Base-by-base conservation (phyloP, 2,113 vertebrate species). In the Fulica atra region DNA sequence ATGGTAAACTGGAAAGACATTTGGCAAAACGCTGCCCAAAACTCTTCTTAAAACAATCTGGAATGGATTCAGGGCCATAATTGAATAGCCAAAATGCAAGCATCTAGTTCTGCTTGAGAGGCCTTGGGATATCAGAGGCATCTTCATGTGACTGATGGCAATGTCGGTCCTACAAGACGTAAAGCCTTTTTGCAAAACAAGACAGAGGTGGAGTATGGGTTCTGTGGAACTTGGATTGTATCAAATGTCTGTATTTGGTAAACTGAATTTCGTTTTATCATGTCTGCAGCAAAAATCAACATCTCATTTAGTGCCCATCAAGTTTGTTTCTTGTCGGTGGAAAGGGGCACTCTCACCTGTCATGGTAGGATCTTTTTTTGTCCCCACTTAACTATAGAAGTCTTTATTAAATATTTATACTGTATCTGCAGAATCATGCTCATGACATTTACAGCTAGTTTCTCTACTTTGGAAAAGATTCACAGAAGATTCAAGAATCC, bases 181-280 rank as follows among this genome's bases (percentile, higher is more conserved):
- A 25, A 46, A 70, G 1, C 2, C 6, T 8, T 65, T 76, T 23
- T 54, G 3, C 17, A 71, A 16, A 76, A 13, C 3, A 12, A 79
- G 31, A 16, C 24, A 5, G 0, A 54, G 6, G 5, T 10, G 0
- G 24, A 61, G 9, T 2, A 40, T 46, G 12, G 48, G 7, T 0
- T 4, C 11, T 16, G 4, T 12, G 10, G 8, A 16, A 59, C 16
- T 60, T 50, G 2, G 15, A 35, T 69, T 66, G 1, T 5, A 59
- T 7, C 24, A 35, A 19, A 20, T 38, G 7, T 29, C n/a, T 63
- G 7, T 5, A 29, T 59, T 68, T 72, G 16, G n/a, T n/a, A 84
- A 90, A 40, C 2, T 7, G 17, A 76, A 24, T 26, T 2, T 10
- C 50, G 31, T 76, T 76, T 54, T 61, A 25, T 13, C 15, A 2